These are phyloP conservation scores for Crypturellus undulatus DNA, from an alignment of 2,113 vertebrate species.

Conservation along the genomic window DNA sequence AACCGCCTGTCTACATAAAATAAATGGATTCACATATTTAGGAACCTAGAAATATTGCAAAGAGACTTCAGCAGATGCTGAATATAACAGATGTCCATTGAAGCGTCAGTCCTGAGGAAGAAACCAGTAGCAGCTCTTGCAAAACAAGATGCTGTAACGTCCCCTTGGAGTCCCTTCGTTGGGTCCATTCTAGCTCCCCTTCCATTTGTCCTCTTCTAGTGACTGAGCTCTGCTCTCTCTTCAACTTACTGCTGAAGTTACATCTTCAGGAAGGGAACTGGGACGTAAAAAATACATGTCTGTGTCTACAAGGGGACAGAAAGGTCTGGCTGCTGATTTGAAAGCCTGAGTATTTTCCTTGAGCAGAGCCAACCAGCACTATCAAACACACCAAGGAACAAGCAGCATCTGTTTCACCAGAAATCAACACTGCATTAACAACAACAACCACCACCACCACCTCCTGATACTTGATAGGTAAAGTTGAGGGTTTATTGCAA, in stretches of 20 bases:
- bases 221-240: neutral
- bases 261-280: neutral
- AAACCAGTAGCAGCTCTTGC: fast-evolving
- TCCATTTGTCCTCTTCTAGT: neutral
- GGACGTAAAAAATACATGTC: neutral
- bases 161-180: neutral
- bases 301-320: neutral
- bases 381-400: neutral
- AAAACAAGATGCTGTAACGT: neutral
- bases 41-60: neutral
- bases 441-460: too few species aligned
- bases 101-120: neutral
- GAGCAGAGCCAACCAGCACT: neutral
- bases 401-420: neutral
- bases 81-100: fast-evolving
- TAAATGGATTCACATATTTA: neutral
- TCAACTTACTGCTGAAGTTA: too few species aligned
- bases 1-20: neutral
- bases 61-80: fast-evolving
- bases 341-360: neutral
- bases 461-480: neutral
- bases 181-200: neutral
- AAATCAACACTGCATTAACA: neutral
- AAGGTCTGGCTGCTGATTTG: neutral
- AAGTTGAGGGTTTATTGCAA: neutral